Conservation (phyloP, 1,140 invertebrate species). For the Bicyclus anynana region DNA sequence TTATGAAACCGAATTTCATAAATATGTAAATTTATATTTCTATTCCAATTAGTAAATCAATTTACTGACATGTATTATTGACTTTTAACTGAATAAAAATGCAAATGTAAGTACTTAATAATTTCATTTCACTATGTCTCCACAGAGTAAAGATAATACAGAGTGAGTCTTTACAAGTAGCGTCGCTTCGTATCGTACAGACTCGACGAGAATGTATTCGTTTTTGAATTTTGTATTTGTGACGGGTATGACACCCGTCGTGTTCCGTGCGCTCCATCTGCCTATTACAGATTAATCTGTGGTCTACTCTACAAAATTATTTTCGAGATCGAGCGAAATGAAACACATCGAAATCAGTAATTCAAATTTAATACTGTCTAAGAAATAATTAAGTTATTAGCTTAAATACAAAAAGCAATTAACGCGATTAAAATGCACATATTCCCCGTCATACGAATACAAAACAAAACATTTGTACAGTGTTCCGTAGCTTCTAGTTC, state of each 20-base stretch:
- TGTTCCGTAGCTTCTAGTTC: background rate
- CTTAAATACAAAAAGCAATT: conserved; percentile 5
- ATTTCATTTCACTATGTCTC: too few relatives aligned
- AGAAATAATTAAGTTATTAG: conserved; percentile 2
- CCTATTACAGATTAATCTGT: too few relatives aligned
- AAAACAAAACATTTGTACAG: background rate
- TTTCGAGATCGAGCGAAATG: background rate
- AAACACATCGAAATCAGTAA: background rate
- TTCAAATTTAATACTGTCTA: conserved; percentile 4
- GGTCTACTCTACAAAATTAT: too few relatives aligned
- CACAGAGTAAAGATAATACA: too few relatives aligned
- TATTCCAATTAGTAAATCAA: background rate
- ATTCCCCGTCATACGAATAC: background rate
- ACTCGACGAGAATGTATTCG: too few relatives aligned
- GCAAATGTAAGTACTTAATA: too few relatives aligned
- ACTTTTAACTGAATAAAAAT: background rate
- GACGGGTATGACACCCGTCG: too few relatives aligned
- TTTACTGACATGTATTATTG: background rate
- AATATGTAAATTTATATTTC: background rate
- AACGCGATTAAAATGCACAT: background rate
- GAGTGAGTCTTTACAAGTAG: too few relatives aligned
- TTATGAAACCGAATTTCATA: background rate
- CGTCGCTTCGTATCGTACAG: too few relatives aligned
- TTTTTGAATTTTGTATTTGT: too few relatives aligned
- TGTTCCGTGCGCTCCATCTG: too few relatives aligned